Evolutionary conservation across 2,888 invertebrate genomes (phyloP).

Genomic region (Drosophila longiperda): DNA sequence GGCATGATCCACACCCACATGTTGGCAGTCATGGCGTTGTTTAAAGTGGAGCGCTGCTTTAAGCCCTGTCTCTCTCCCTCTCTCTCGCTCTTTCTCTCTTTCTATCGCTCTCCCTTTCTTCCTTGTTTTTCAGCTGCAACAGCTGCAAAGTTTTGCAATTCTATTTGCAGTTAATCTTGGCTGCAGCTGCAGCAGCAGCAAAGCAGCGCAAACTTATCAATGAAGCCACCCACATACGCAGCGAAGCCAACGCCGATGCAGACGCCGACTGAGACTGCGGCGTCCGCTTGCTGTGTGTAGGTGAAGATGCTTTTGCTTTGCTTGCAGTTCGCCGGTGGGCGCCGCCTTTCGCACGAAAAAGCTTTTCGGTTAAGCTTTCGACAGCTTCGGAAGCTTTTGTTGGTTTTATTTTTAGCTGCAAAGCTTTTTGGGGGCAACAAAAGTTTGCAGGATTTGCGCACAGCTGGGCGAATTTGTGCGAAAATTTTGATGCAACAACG

Average conservation of each 20-base stretch:
- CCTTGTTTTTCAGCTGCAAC: constrained; percentile 37
- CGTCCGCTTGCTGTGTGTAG: constrained; percentile 36
- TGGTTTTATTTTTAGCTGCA: constrained; percentile 38
- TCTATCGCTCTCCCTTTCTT: constrained; percentile 7
- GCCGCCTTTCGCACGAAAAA: constrained; percentile 24
- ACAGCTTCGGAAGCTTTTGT: constrained; percentile 28
- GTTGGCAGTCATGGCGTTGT: constrained; percentile 50
- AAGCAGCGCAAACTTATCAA: constrained; percentile 76
- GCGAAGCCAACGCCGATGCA: constrained; percentile 37
- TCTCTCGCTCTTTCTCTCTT: neutral
- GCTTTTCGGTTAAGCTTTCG: constrained; percentile 30
- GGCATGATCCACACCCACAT: constrained; percentile 72
- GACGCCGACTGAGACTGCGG: constrained; percentile 22
- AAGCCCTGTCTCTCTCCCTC: neutral
- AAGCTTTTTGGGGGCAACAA: constrained; percentile 21
- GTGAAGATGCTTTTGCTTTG: constrained; percentile 26
- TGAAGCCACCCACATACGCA: constrained; percentile 80
- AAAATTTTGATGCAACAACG: neutral
- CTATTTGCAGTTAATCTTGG: constrained; percentile 80
- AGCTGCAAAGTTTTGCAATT: constrained; percentile 81
- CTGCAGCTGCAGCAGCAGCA: constrained; percentile 38
- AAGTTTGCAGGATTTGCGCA: constrained; percentile 35
- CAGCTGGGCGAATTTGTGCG: constrained; percentile 2
- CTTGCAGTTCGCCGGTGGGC: constrained; percentile 36
- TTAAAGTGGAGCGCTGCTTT: constrained; percentile 68